Evolutionary conservation across 2,888 invertebrate species (phyloP), one percentile per base, ranked within the genome.

Genomic region (Nematopogon swammerdamellus): DNA sequence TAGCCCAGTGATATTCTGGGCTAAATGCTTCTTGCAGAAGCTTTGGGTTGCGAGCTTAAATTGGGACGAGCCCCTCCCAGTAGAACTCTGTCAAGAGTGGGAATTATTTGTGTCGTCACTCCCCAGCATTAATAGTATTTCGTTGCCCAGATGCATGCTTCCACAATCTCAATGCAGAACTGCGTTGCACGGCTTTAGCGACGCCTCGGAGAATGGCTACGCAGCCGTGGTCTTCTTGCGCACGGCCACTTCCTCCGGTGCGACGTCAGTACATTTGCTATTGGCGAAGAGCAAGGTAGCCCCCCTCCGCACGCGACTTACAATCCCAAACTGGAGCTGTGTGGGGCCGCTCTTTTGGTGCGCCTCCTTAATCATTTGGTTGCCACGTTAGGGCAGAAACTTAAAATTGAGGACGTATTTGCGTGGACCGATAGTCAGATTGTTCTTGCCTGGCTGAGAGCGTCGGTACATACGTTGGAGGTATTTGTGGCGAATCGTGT

Each of bases 241-340:
- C 16, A 42, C 43, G 1, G 29, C 19, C n/a, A 20, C 16, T 19
- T 5, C 17, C 8, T 2, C 8, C 11, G 49, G 42, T 18, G 4
- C 11, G 20, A 19, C 19, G 17, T 44, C 46, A 8, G 29, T 50
- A 4, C 47, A 50, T 17, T 19, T 50, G 11, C 25, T 50, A 1
- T 19, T 46, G 42, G 20, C 47, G 11, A 50, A 50, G 25, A 47
- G 25, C 36, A 50, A 50, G 25, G 50, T 50, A 18, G 50, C 50
- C 14, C 47, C 50, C 11, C 29, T 50, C 29, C 29, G 46, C 18
- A 46, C 49, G 3, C 30, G 17, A 11, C 18, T 46, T 5, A 49
- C 49, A 16, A 49, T 49, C 49, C 49, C 10, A 45, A 46, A 14
- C 10, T 49, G 49, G 49, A 49, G 20, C 19, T 49, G n/a, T 18